Evolutionary conservation across 2,888 invertebrate species (phyloP).

Genomic region (Pammene aurita): DNA sequence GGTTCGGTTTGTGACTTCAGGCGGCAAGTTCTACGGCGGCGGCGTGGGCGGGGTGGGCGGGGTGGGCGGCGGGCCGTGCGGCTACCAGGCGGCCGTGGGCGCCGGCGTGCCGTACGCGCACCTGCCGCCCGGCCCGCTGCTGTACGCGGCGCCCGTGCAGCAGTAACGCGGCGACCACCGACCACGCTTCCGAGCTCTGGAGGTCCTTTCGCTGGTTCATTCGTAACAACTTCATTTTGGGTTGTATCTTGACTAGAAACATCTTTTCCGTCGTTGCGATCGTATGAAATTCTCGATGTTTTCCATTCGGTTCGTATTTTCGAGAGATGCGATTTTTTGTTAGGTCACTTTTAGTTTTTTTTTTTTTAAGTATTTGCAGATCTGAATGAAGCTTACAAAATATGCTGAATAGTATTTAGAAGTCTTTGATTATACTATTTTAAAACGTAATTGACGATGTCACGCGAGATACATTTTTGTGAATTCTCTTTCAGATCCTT

Average conservation of each 20-base stretch:
- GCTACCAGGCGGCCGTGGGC: slow-evolving; percentile 87
- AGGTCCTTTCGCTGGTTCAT: slow-evolving; percentile 21
- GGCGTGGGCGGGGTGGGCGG: slow-evolving; percentile 83
- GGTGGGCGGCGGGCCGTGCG: slow-evolving; percentile 85
- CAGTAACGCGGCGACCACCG: slow-evolving; percentile 80
- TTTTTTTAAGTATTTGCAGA: slow-evolving; percentile 65
- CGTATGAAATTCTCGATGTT: slow-evolving; percentile 52
- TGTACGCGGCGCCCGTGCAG: slow-evolving; percentile 87
- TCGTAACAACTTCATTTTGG: slow-evolving; percentile 40
- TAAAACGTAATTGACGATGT: slow-evolving; percentile 20
- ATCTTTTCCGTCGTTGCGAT: slow-evolving; percentile 24
- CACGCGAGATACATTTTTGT: slow-evolving; percentile 55
- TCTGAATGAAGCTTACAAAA: slow-evolving; percentile 75
- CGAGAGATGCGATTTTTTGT: slow-evolving; percentile 40
- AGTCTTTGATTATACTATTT: slow-evolving; percentile 28
- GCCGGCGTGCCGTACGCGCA: slow-evolving; percentile 85
- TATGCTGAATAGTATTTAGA: slow-evolving; percentile 42
- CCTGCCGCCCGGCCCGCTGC: slow-evolving; percentile 79
- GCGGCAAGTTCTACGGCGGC: slow-evolving; percentile 90
- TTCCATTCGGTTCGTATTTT: slow-evolving; percentile 49
- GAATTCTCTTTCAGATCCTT: slow-evolving; percentile 77
- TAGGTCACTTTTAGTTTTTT: slow-evolving; percentile 45
- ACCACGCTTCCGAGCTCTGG: slow-evolving; percentile 11
- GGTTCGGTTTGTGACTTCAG: slow-evolving; percentile 61
- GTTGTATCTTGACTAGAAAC: slow-evolving; percentile 34